A percentile compares a stretch with the other conserved stretches of the same genome.
phyloP scores from a whole-genome alignment of 2,113 vertebrate species.

The Hippolais icterina region DNA sequence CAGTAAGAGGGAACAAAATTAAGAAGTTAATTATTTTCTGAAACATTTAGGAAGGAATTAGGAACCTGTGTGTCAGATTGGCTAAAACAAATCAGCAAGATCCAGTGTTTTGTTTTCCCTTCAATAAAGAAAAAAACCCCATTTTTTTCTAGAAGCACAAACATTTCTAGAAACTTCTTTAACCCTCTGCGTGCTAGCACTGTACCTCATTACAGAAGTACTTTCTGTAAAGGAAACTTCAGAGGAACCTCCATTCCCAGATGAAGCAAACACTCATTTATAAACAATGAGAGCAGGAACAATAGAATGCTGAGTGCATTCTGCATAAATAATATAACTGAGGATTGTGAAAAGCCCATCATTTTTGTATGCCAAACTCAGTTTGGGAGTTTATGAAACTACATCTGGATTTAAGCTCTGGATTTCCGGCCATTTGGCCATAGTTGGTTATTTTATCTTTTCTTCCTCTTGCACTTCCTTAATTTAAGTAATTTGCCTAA shows the following conservation, averaged over 20 bases:
- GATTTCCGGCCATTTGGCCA: neutral
- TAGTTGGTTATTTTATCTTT: neutral
- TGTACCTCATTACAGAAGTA: neutral
- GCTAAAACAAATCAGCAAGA: neutral
- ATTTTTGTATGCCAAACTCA: slow-evolving; percentile 24
- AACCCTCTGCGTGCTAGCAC: neutral
- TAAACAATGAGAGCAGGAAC: slow-evolving; percentile 54
- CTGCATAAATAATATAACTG: slow-evolving; percentile 59
- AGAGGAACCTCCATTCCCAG: slow-evolving; percentile 10
- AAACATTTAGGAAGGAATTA: neutral
- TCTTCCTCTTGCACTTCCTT: neutral
- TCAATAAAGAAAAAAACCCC: neutral
- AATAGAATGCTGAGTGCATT: slow-evolving; percentile 47
- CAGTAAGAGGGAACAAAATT: neutral
- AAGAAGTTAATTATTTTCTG: neutral
- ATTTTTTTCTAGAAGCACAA: neutral
- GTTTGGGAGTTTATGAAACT: slow-evolving; percentile 10
- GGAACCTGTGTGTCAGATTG: neutral
- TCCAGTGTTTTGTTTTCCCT: neutral
- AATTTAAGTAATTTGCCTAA: neutral
- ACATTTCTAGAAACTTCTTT: neutral
- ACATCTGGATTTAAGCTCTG: neutral
- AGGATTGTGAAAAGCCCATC: slow-evolving; percentile 4
- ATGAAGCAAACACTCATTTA: slow-evolving; percentile 48
- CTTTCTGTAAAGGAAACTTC: slow-evolving; percentile 18